Base-by-base conservation (phyloP, 2,888 invertebrate species). In the Biston betularia region DNA sequence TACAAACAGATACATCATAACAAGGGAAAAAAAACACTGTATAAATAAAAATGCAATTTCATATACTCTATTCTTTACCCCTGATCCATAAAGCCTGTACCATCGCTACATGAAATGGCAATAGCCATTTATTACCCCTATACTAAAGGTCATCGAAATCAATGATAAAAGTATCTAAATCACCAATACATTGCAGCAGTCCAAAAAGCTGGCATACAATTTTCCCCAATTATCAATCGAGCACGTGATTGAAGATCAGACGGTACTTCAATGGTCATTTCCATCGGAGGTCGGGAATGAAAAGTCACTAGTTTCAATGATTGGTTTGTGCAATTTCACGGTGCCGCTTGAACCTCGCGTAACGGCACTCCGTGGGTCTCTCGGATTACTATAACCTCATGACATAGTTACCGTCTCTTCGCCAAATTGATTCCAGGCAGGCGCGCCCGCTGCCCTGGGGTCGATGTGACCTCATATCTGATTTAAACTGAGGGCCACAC, bases 311-410 rank as follows among this genome's bases (percentile, higher is more conserved):
- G 81, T 81, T 77, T 79, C 81, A 73, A 83, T 87, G 87, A 90
- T 89, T 87, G 88, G 87, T 85, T 88, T 85, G 86, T 86, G 85
- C 87, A 86, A 90, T 89, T 89, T 88, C 89, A 88, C 84, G 83
- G 82, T 81, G 73, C 84, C 80, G 86, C 87, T 86, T 85, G 89
- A 89, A 88, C 88, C 75, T 78, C 82, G 82, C 74, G 77, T 90
- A 90, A 91, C 89, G 90, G 90, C 81, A 71, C 72, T 73, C 69
- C 62, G 71, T 75, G 75, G 74, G 72, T 73, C 74, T 82, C 85
- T 86, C 81, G 83, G 82, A 86, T 89, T 85, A 89, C 88, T 86
- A 83, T 89, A 91, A 90, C 92, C 92, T 86, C 87, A 76, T 92
- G 87, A 87, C 92, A 91, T 82, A 90, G 86, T 89, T 90, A 80